phyloP scores from a whole-genome alignment of 2,797 vertebrate species.

The Epinephelus coioides region DNA sequence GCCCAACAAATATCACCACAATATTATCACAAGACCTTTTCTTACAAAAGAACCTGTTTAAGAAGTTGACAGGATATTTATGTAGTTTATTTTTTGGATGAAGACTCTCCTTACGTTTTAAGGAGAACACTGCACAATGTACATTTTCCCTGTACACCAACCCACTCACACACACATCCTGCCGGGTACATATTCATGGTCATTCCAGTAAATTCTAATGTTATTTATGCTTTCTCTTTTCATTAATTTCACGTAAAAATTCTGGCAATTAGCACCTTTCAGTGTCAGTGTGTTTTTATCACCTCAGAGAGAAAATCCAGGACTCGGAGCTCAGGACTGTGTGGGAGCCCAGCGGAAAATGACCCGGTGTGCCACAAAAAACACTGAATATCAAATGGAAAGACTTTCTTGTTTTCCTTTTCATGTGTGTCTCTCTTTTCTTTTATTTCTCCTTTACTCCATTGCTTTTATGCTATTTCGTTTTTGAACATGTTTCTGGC shows the following conservation, averaged over 20 bases:
- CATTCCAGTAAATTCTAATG: conserved; percentile 53
- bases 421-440: conserved; percentile 63
- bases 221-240: conserved; percentile 69
- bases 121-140: background rate
- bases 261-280: conserved; percentile 77
- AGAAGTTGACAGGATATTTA: background rate
- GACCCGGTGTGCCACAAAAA: conserved; percentile 78
- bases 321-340: conserved; percentile 47
- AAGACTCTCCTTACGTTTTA: background rate
- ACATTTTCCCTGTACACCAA: background rate
- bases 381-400: conserved; percentile 79
- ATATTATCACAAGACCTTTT: background rate
- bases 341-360: conserved; percentile 74
- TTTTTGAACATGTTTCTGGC: conserved; percentile 83
- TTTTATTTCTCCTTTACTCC: conserved; percentile 76
- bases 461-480: conserved; percentile 74
- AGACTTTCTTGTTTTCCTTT: conserved; percentile 76
- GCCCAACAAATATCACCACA: background rate
- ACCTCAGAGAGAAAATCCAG: conserved; percentile 54
- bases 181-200: conserved; percentile 62
- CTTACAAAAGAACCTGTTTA: background rate
- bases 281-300: conserved; percentile 72
- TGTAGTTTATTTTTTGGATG: background rate
- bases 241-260: conserved; percentile 65
- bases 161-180: conserved; percentile 2